Base-by-base conservation (phyloP, 1,140 invertebrate genomes). In the Heterodera schachtii region DNA sequence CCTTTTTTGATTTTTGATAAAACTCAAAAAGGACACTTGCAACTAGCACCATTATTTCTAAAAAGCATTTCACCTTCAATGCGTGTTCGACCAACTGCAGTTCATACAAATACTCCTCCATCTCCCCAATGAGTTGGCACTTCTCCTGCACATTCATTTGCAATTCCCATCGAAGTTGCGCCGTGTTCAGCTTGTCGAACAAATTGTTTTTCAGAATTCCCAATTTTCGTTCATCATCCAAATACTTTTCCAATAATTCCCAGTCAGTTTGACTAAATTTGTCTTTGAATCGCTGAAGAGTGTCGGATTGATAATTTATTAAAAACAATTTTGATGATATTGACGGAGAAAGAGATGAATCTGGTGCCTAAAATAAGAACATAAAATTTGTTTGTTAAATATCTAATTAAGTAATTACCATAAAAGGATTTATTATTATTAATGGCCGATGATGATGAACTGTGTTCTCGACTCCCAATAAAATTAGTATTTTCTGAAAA, bases 51-150 rank as follows among this genome's bases (percentile, higher is more conserved):
- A 31, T 31, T 31, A 31, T 31, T 52, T 31, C 16, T 52, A 8
- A 52, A 52, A 13, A 2, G 9, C 3, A 52, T 16, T 16, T 52
- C 9, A 64, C 57, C 57, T 64, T 69, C 41, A 52, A 52, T 70
- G 77, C 77, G 64, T 79, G 77, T 16, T 79, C 77, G 3, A 79
- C 77, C 73, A 79, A 31, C 46, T 79, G 77, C 43, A 79, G 41
- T 19, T 76, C 75, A 19, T 76, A 57, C 6, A 76, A 44, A 76
- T 64, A 64, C 43, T 60, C 75, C 8, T 49, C 57, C n/a, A 76
- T 76, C n/a, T 76, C 19, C 6, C 57, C 43, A 9, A 76, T 41
- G 41, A 76, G 47, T 76, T 76, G 31, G n/a, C 57, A 76, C 66
- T 57, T 76, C 19, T 60, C 57, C 13, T 19, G 57, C 57, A 64